These are phyloP conservation scores for Megastigmus dorsalis DNA, from an alignment of 2,888 invertebrate species.

Conservation along the genomic window DNA sequence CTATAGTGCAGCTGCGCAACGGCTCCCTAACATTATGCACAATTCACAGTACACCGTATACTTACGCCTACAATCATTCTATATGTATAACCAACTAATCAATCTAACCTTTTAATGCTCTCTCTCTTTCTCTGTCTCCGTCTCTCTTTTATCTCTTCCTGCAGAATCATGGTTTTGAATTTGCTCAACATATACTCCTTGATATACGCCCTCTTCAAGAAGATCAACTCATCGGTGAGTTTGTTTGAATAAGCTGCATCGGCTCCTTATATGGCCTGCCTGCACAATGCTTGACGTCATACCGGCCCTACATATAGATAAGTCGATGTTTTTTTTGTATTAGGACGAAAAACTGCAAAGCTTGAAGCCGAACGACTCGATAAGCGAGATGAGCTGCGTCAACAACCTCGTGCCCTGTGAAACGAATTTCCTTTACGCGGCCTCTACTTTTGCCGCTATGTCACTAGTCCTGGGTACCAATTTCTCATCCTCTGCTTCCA, in stretches of 20 bases:
- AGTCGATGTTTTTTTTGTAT: too few species aligned
- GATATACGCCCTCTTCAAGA: constrained; percentile 92
- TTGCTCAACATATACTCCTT: constrained; percentile 95
- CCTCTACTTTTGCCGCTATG: constrained; percentile 72
- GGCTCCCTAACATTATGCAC: too few species aligned
- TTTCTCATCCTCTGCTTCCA: constrained; percentile 23
- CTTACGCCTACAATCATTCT: too few species aligned
- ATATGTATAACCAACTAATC: too few species aligned
- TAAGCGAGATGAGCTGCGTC: constrained; percentile 57
- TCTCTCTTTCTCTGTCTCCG: too few species aligned
- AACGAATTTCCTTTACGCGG: constrained; percentile 63
- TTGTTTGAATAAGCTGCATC: too few species aligned
- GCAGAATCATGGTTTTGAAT: constrained; percentile 95
- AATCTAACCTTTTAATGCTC: too few species aligned
- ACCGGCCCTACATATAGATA: too few species aligned
- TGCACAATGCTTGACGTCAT: too few species aligned
- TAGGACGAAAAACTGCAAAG: constrained; percentile 77
- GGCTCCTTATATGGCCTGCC: too few species aligned
- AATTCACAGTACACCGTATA: too few species aligned
- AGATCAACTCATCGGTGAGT: constrained; percentile 87
- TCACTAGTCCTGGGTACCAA: constrained; percentile 70
- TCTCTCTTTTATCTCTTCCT: constrained; percentile 74
- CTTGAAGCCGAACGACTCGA: constrained; percentile 75
- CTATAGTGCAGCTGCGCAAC: too few species aligned
- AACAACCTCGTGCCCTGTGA: constrained; percentile 68